These are phyloP conservation scores for Macrosiphum euphorbiae DNA, from an alignment of 2,888 invertebrate genomes.

Conservation along the genomic window DNA sequence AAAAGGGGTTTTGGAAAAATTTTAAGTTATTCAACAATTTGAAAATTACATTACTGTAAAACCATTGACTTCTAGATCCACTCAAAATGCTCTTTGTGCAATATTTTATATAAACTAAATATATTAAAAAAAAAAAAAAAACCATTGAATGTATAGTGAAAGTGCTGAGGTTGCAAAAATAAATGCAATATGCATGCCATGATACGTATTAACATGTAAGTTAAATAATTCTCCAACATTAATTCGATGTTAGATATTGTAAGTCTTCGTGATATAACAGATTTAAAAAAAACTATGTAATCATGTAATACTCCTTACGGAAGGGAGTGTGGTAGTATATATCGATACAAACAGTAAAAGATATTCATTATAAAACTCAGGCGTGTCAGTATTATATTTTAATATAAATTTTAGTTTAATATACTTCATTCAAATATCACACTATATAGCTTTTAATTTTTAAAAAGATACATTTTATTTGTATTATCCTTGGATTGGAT, in stretches of 20 bases:
- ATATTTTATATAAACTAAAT: not conserved
- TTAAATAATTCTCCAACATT: slow-evolving; percentile 21
- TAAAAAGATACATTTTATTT: not conserved
- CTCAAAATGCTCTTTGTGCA: not conserved
- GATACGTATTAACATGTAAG: not conserved
- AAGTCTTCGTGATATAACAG: slow-evolving; percentile 54
- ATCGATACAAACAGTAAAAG: not conserved
- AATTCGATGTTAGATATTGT: slow-evolving; percentile 42
- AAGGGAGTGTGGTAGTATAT: slow-evolving; percentile 4
- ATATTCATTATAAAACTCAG: not conserved
- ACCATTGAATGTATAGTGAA: not conserved
- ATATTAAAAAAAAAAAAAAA: not conserved
- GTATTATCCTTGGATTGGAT: not conserved
- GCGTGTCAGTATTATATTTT: not conserved
- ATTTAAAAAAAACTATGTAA: slow-evolving; percentile 44
- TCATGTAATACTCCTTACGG: not conserved
- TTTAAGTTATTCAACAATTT: not conserved
- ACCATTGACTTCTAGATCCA: not conserved
- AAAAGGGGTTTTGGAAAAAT: not conserved
- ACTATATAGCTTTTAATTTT: not conserved
- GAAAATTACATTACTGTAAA: not conserved
- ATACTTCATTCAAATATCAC: not conserved
- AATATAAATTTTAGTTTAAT: not conserved
- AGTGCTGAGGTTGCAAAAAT: not conserved
- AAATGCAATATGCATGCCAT: not conserved